Base-by-base conservation (phyloP, 2,113 vertebrate species). In the Corythoichthys haematopterus region DNA sequence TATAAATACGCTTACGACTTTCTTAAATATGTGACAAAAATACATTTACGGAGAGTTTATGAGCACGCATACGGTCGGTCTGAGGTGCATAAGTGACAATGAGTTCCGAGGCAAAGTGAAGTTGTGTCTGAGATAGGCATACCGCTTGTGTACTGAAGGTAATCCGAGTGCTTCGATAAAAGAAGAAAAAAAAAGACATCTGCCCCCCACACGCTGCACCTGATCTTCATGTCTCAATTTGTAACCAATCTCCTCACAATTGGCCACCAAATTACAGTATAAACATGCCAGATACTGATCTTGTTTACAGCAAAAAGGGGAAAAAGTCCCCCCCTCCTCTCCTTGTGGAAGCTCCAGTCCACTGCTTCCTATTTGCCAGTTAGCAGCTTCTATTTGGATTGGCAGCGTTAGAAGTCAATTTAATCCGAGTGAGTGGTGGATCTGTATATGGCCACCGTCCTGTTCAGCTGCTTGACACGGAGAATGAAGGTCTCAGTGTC, bases 211-310 rank as follows among this genome's bases (percentile, higher is more conserved):
- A 80, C 68, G 38, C 81, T 68, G 72, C 91, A 90, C 87, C 90
- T 93, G 90, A 91, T 85, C 72, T 90, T 91, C 67, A 92, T 91
- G 92, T 89, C 90, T 91, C 90, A 93, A 92, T 92, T 91, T 91
- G 90, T 88, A 91, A 78, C 88, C 85, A 90, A 90, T 92, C 87
- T 77, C 81, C 77, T 80, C 58, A 89, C 84, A 89, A 90, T 90
- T 88, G 85, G 84, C 72, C 83, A 88, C 84, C 75, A 88, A 88
- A 90, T 89, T 80, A 84, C 78, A 88, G 86, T 66, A 83, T 91
- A 91, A 91, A 91, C 89, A 91, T 67, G 74, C 65, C 78, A 82
- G 87, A 91, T 91, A 91, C 90, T 87, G 82, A 91, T 92, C 90
- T 90, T 88, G 85, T 89, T 90, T 87, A 87, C 87, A 84, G 90